Base-by-base conservation (phyloP, 30 jellyfish, hydroid and myxozoan species). In the Hydractinia symbiolongicarpus region DNA sequence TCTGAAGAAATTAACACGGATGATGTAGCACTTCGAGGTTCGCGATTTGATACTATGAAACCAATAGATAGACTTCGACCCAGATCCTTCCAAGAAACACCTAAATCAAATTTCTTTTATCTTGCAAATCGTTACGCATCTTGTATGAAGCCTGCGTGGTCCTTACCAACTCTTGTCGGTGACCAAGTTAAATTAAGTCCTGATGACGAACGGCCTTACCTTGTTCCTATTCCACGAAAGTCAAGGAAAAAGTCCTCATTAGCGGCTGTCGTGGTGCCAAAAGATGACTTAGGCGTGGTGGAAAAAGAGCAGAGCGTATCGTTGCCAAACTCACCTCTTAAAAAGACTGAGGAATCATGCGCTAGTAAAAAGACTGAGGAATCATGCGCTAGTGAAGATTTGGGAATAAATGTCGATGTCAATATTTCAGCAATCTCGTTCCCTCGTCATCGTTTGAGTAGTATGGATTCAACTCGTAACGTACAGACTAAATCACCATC, bases 161-260 rank as follows among this genome's bases (percentile, higher is more conserved):
- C 87, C 9, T 68, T 79, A 9, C 87, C 87, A 14, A 30, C 87
- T 20, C 61, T 79, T 52, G 82, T 79, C 6, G 87, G 87, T 6
- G 87, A 79, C 19, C 87, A 79, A 61, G 68, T 79, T 9, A 79
- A 79, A n/a, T 50, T 79, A 8, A 79, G 87, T 79, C 87, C 87
- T 51, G 87, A 79, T 11, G 87, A 79, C 66, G 87, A 79, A 11
- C 82, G 87, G 7, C 87, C 87, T 16, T 79, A 30, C 44, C 84
- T 79, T 5, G 84, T 30, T 5, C 87, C 87, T 8, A 79, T 79
- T 44, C 87, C 87, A 7, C 82, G 87, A 20, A 79, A 61, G 66
- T 19, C 66, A 11, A 66, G 61, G 8, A 64, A 83, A 8, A 19
- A 66, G 15, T 79, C 87, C 10, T 19, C 61, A 53, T 79, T 79